Conservation (phyloP, 2,888 invertebrate species). For the Mythimna vitellina region DNA sequence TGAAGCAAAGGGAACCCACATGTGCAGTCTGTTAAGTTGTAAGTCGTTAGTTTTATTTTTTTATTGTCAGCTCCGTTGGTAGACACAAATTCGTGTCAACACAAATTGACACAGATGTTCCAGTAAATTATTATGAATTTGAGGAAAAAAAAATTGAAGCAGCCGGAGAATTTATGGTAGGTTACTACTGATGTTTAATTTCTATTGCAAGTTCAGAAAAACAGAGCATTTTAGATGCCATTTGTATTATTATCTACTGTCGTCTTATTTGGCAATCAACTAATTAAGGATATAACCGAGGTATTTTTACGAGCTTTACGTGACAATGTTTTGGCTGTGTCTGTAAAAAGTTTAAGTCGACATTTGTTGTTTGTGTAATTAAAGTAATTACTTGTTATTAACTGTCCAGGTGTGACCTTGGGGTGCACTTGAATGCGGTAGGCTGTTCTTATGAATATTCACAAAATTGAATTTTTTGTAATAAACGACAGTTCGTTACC, state of each 20-base stretch:
- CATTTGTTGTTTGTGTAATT: slow-evolving; percentile 26
- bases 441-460: slow-evolving; percentile 15
- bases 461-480: slow-evolving; percentile 8
- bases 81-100: slow-evolving; percentile 84
- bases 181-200: slow-evolving; percentile 61
- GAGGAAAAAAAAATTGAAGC: slow-evolving; percentile 49
- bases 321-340: slow-evolving; percentile 19
- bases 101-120: slow-evolving; percentile 85
- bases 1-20: slow-evolving; percentile 81
- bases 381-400: slow-evolving; percentile 37
- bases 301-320: slow-evolving; percentile 38
- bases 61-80: slow-evolving; percentile 75
- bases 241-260: slow-evolving; percentile 3
- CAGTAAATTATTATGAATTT: slow-evolving; percentile 74
- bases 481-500: slow-evolving; percentile 7
- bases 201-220: slow-evolving; percentile 46
- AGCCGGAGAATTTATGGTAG: slow-evolving; percentile 50
- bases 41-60: slow-evolving; percentile 83
- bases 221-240: slow-evolving; percentile 26
- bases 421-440: slow-evolving; percentile 2
- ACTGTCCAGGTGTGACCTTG: slow-evolving; percentile 21
- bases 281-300: slow-evolving; percentile 17
- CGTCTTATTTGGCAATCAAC: slow-evolving; percentile 18
- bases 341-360: slow-evolving; percentile 16
- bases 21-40: slow-evolving; percentile 81